phyloP scores from a whole-genome alignment of 2,797 vertebrate genomes.

The Heteromormyrus szaboi region DNA sequence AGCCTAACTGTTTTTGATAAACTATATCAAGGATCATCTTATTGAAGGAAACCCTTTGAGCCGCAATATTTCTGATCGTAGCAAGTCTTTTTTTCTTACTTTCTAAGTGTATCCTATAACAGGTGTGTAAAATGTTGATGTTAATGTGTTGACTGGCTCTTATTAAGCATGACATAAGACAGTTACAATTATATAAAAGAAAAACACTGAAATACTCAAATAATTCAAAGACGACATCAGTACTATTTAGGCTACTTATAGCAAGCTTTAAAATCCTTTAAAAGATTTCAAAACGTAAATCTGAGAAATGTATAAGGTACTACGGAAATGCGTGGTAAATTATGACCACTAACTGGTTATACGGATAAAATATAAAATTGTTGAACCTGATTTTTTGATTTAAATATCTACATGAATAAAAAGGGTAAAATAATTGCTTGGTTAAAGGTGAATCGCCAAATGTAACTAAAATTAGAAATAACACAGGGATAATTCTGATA shows the following conservation, averaged over 20 bases:
- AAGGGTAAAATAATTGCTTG: neutral
- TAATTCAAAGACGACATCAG: neutral
- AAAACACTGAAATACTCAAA: neutral
- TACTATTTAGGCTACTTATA: neutral
- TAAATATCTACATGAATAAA: neutral
- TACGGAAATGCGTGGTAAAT: neutral
- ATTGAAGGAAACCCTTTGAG: neutral
- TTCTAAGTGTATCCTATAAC: neutral
- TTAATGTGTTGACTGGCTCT: neutral
- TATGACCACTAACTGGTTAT: neutral
- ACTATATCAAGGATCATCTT: neutral
- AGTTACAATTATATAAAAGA: neutral
- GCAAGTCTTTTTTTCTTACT: neutral
- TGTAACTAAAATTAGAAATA: neutral
- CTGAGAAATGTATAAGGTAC: neutral
- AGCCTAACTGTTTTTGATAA: neutral
- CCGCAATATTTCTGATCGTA: neutral
- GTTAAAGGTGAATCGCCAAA: neutral
- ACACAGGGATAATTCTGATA: neutral
- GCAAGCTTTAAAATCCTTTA: neutral
- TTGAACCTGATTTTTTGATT: neutral
- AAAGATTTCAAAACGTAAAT: neutral
- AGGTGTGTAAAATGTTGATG: neutral
- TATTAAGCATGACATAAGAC: neutral
- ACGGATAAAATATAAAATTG: neutral